A percentile compares a stretch with the other conserved stretches of the same genome.
phyloP scores from a whole-genome alignment of 2,113 vertebrate genomes.

The Megaleporinus macrocephalus region DNA sequence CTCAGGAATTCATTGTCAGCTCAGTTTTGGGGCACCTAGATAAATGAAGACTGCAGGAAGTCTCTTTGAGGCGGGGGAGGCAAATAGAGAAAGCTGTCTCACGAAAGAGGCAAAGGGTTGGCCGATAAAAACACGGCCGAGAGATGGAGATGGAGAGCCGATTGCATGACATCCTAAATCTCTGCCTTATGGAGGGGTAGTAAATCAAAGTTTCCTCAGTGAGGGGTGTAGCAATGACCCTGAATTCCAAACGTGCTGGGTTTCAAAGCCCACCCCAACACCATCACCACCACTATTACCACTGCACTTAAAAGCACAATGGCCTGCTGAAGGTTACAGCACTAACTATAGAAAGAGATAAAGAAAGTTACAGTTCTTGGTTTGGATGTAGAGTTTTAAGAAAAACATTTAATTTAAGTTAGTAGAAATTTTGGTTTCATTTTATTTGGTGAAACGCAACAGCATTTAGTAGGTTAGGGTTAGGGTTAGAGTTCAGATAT shows the following conservation, averaged over 20 bases:
- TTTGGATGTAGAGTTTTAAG: no score
- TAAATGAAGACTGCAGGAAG: conserved; percentile 54
- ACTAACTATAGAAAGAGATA: conserved; percentile 3
- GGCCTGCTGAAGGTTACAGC: neutral
- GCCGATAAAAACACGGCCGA: conserved; percentile 51
- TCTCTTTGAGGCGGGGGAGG: neutral
- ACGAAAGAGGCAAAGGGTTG: conserved; percentile 11
- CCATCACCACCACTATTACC: neutral
- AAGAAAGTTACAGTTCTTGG: no score
- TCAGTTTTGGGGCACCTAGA: conserved; percentile 56
- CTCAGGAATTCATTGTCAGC: conserved; percentile 58
- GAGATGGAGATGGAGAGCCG: conserved; percentile 47
- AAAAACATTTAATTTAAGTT: no score
- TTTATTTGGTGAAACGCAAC: no score
- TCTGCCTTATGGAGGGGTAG: conserved; percentile 15
- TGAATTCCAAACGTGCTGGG: conserved; percentile 25
- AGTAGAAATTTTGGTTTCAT: no score
- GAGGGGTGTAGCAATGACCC: conserved; percentile 48
- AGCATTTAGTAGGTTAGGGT: no score
- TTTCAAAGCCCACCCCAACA: conserved; percentile 11
- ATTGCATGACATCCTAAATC: conserved; percentile 55
- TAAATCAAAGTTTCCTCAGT: conserved; percentile 52
- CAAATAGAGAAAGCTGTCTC: neutral
- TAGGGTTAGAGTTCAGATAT: no score
- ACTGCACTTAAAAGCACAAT: neutral